phyloP scores from a whole-genome alignment of 2,888 invertebrate genomes.

The Philereme transversata region DNA sequence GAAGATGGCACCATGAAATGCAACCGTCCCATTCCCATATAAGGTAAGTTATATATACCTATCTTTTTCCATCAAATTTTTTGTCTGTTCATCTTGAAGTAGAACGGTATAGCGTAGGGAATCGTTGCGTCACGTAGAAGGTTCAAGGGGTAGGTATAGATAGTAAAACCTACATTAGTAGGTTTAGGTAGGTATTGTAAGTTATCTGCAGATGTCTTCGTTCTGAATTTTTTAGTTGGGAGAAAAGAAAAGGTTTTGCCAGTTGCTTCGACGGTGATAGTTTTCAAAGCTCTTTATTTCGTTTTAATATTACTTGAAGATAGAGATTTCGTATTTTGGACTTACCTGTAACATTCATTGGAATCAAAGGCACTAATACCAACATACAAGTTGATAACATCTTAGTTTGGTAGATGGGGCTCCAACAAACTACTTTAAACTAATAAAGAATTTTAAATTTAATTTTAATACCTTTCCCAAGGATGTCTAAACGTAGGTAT shows the following conservation, averaged over 20 bases:
- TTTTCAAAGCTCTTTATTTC: slow-evolving; percentile 12
- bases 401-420: too few species aligned
- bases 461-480: too few species aligned
- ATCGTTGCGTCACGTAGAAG: slow-evolving; percentile 69
- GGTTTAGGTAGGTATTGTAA: slow-evolving; percentile 40
- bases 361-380: too few species aligned
- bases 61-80: slow-evolving; percentile 65
- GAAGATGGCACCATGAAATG: slow-evolving; percentile 71
- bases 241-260: slow-evolving; percentile 44
- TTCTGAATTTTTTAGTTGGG: slow-evolving; percentile 55
- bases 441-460: too few species aligned
- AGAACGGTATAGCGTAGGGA: slow-evolving; percentile 62
- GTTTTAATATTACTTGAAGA: too few species aligned
- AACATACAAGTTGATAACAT: too few species aligned
- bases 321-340: too few species aligned
- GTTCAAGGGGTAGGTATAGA: slow-evolving; percentile 62
- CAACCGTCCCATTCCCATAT: slow-evolving; percentile 74
- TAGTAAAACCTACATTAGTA: slow-evolving; percentile 50
- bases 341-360: too few species aligned
- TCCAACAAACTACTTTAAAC: too few species aligned
- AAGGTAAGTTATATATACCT: slow-evolving; percentile 67
- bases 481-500: too few species aligned
- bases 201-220: slow-evolving; percentile 46
- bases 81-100: slow-evolving; percentile 65
- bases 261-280: slow-evolving; percentile 40